phyloP scores from a whole-genome alignment of 2,888 invertebrate species.

The Tuta absoluta region DNA sequence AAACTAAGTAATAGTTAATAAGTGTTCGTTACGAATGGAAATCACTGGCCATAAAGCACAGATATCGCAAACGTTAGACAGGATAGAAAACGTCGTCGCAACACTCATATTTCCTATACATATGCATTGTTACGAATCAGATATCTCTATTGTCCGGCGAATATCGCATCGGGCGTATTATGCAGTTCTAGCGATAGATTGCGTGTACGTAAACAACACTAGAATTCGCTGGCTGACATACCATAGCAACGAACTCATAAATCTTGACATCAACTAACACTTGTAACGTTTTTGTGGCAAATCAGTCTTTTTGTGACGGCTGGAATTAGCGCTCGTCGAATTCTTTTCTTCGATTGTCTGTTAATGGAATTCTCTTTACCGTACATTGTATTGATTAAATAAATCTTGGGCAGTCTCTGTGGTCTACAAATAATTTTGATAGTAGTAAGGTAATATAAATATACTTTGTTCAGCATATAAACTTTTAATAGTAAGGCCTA shows the following conservation, averaged over 20 bases:
- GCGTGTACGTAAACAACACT: conserved; percentile 53
- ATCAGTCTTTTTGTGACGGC: conserved; percentile 12
- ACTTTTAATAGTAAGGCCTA: too few relatives aligned
- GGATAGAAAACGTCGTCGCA: conserved; percentile 56
- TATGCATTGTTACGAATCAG: conserved; percentile 71
- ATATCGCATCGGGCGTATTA: conserved; percentile 51
- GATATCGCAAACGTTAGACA: conserved; percentile 38
- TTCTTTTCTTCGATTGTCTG: conserved; percentile 2
- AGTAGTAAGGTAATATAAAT: too few relatives aligned
- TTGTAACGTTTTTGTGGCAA: conserved; percentile 11
- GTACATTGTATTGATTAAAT: not conserved
- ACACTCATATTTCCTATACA: conserved; percentile 71
- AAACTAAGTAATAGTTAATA: conserved; percentile 36
- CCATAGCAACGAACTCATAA: conserved; percentile 24
- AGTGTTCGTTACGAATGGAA: conserved; percentile 53
- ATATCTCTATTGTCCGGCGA: conserved; percentile 74
- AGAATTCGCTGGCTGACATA: conserved; percentile 17
- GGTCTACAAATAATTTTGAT: too few relatives aligned
- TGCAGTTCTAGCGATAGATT: conserved; percentile 64
- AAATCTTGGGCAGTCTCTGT: not conserved
- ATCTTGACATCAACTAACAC: conserved; percentile 9
- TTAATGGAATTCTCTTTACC: not conserved
- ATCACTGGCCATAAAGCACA: conserved; percentile 55
- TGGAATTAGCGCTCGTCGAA: conserved; percentile 7
- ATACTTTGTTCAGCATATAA: too few relatives aligned